Percentiles rank a stretch among this genome's conserved stretches.
Evolutionary conservation across 1,140 invertebrate species (phyloP).

Genomic region (Doryteuthis pealeii): DNA sequence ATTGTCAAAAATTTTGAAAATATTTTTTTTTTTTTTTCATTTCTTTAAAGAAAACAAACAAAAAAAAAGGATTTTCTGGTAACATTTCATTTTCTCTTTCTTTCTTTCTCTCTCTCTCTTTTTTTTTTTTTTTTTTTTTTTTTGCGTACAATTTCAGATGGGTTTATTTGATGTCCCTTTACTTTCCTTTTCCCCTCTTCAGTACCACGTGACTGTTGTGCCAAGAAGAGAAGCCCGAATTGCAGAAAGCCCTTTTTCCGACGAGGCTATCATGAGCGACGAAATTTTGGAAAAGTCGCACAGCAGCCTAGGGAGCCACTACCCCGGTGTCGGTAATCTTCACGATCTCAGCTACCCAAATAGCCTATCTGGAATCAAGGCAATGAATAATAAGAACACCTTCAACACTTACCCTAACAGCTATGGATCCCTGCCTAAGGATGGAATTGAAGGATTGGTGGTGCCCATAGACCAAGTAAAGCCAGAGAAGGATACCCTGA

Average conservation of each 20-base stretch:
- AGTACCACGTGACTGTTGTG: slow-evolving; percentile 19
- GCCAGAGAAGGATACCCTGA: neutral
- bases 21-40: too few relatives aligned
- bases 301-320: neutral
- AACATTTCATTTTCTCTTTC: too few relatives aligned
- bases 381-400: slow-evolving; percentile 7
- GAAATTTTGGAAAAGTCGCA: slow-evolving; percentile 7
- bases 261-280: slow-evolving; percentile 22
- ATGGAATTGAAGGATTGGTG: slow-evolving; percentile 16
- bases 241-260: slow-evolving; percentile 21
- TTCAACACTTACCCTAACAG: neutral
- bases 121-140: too few relatives aligned
- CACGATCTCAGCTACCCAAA: slow-evolving; percentile 8
- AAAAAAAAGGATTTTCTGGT: too few relatives aligned
- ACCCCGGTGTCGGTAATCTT: neutral
- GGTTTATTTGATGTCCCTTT: too few relatives aligned
- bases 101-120: too few relatives aligned
- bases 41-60: too few relatives aligned
- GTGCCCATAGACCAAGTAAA: neutral
- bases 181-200: neutral
- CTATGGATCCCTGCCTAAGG: slow-evolving; percentile 8
- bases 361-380: neutral
- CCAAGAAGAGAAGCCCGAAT: slow-evolving; percentile 1
- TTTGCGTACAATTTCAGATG: too few relatives aligned
- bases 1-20: too few relatives aligned